These are phyloP conservation scores for Tachycineta bicolor DNA, from an alignment of 2,113 vertebrate species.

Conservation along the genomic window DNA sequence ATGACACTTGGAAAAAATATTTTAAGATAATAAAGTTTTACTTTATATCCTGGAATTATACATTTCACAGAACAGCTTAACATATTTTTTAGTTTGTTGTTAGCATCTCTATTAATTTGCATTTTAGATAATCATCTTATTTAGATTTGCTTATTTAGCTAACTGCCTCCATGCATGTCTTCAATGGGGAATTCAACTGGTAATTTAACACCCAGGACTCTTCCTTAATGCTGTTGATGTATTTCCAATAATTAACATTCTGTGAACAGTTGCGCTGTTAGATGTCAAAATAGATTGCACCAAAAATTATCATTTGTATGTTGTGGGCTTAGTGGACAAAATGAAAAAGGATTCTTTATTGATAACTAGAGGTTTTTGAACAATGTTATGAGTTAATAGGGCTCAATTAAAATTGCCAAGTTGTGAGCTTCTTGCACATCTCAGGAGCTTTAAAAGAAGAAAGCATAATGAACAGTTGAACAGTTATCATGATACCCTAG, in stretches of 20 bases:
- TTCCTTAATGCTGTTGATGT: conserved; percentile 38
- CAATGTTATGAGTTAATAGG: conserved; percentile 74
- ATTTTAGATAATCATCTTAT: neutral
- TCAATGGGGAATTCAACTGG: conserved; percentile 34
- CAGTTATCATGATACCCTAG: conserved; percentile 66
- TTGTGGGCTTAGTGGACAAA: conserved; percentile 35
- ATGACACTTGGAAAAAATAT: neutral
- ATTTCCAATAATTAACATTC: conserved; percentile 52
- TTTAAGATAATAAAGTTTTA: neutral
- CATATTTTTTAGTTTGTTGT: neutral
- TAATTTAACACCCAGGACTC: conserved; percentile 27
- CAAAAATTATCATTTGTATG: conserved; percentile 34
- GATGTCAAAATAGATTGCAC: conserved; percentile 27
- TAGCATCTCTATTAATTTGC: neutral
- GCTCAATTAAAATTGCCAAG: conserved; percentile 77
- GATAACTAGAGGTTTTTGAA: conserved; percentile 68
- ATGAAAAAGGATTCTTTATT: conserved; percentile 65
- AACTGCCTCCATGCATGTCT: neutral
- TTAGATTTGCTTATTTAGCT: conserved; percentile 58
- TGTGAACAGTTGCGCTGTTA: conserved; percentile 40
- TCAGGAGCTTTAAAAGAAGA: conserved; percentile 71
- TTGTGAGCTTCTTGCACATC: conserved; percentile 54
- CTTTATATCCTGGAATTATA: neutral
- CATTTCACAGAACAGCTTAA: neutral
- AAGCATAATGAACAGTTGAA: conserved; percentile 75